Evolutionary conservation across 2,888 invertebrate genomes (phyloP).

Genomic region (Cheilosia urbana): DNA sequence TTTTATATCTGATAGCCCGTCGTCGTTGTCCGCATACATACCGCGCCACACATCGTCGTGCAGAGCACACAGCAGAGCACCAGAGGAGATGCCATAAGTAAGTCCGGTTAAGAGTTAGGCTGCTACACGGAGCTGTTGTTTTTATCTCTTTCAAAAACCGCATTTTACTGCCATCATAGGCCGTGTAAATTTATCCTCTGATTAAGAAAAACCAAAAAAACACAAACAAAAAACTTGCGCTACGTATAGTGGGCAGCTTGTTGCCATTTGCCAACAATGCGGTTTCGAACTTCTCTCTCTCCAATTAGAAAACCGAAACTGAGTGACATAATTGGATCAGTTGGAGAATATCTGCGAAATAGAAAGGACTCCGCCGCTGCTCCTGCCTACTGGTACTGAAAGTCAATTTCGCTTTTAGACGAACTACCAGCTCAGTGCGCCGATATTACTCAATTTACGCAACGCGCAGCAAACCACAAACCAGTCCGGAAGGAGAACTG

Average conservation of each 20-base stretch:
- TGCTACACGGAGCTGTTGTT: conserved; percentile 57
- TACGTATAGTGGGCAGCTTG: conserved; percentile 55
- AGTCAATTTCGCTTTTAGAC: conserved; percentile 67
- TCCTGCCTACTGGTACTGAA: conserved; percentile 17
- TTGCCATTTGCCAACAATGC: conserved; percentile 37
- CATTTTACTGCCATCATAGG: conserved; percentile 65
- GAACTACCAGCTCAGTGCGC: conserved; percentile 33
- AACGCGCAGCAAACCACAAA: conserved; percentile 53
- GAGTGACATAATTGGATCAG: conserved; percentile 74
- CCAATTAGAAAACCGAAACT: conserved; percentile 64
- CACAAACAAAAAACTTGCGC: neutral
- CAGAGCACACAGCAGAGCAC: conserved; percentile 42
- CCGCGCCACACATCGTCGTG: conserved; percentile 48
- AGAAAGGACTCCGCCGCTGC: conserved; percentile 68
- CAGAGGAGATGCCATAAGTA: conserved; percentile 68
- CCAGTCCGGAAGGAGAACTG: conserved; percentile 75
- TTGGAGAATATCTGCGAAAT: conserved; percentile 60
- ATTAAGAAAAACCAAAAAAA: conserved; percentile 47
- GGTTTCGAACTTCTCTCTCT: conserved; percentile 44
- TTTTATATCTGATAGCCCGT: conserved; percentile 72
- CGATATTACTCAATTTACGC: conserved; percentile 68
- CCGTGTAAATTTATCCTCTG: conserved; percentile 70
- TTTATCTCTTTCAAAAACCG: conserved; percentile 65
- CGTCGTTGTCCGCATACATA: conserved; percentile 42
- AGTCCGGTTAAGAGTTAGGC: conserved; percentile 52